Evolutionary conservation across 2,113 vertebrate species (phyloP), one percentile per base, ranked within the genome.

Genomic region (Ploceus nigricollis): DNA sequence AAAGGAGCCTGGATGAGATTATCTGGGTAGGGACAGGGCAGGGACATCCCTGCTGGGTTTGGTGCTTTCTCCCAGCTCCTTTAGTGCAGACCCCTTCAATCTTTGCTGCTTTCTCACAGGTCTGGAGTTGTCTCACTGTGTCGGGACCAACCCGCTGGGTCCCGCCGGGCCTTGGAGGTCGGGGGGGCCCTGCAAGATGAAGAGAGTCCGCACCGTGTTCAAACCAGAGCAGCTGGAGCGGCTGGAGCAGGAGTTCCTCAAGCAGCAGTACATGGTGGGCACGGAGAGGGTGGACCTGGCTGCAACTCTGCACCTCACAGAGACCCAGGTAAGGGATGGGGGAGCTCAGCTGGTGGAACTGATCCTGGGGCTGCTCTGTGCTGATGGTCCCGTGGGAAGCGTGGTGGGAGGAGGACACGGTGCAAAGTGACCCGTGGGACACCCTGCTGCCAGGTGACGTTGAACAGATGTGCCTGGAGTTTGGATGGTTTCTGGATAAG

Each of bases 221-320:
- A 98, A 97, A 40, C 92, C 98, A 12, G 97, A 98, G 91, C 98
- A 98, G 97, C 96, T 98, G 95, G 97, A 98, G 63, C 51, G 98
- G 53, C 50, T 98, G 96, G 98, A 98, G 96, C 96, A 97, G 51
- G 97, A 97, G 44, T 98, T 98, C 92, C 96, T 97, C 64, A 97
- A 98, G 89, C 98, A 98, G 95, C 98, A 98, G 70, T 98, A 98
- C 91, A 97, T 98, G 95, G 98, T 98, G 94, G 98, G 98, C 78
- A 98, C 97, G 0, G 97, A 98, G 69, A 90, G 98, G 45, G 97
- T 98, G 35, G 97, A 98, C 81, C 94, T 98, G 96, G 98, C 98
- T 19, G 91, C 97, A 22, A 97, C 92, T 4, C 96, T 98, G 84
- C 97, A 97, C 19, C 98, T 98, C 66, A 97, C 98, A 0, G 98